Base-by-base conservation (phyloP, 2,797 vertebrate species). In the Hemibagrus guttatus region DNA sequence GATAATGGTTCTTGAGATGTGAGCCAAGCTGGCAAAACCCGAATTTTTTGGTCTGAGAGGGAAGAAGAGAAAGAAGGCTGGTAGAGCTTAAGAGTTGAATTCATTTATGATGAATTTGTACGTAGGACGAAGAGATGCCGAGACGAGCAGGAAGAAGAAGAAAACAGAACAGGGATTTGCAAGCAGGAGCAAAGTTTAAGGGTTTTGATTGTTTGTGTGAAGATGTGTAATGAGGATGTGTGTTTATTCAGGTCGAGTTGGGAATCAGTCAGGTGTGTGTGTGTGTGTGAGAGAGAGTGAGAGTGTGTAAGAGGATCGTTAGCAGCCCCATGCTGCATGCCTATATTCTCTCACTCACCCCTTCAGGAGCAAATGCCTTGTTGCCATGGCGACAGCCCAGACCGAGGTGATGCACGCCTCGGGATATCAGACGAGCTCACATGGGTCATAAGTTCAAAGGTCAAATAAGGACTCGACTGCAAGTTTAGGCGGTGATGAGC, bases 341-440 rank as follows among this genome's bases (percentile, higher is more conserved):
- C 87, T 74, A 71, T 82, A 87, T 83, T 74, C 85, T 71, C 81
- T 59, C 80, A 9, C 59, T 83, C 85, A 89, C 78, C 31, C 79
- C 81, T 87, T 89, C 85, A 84, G 79, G 74, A 90, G 90, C 78
- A 89, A 88, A 90, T 88, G 89, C 68, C 78, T 84, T 88, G 90
- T 91, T 89, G 85, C 90, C 88, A 91, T 91, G 89, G 90, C 78
- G 64, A 91, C 89, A 89, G 90, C 85, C 88, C 88, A 86, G 85
- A 87, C 68, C 66, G 42, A 84, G 81, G 76, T 42, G 76, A 35
- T 64, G 31, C 58, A 56, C 17, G 86, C 81, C 81, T 86, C 76
- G 56, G 71, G 90, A 87, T 87, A 84, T 84, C 88, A 90, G 90
- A 89, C 87, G 1, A 88, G 81, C 71, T 87, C 82, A 74, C 85